Evolutionary conservation across 2,113 vertebrate species (phyloP).

Genomic region (Aramus guarauna): DNA sequence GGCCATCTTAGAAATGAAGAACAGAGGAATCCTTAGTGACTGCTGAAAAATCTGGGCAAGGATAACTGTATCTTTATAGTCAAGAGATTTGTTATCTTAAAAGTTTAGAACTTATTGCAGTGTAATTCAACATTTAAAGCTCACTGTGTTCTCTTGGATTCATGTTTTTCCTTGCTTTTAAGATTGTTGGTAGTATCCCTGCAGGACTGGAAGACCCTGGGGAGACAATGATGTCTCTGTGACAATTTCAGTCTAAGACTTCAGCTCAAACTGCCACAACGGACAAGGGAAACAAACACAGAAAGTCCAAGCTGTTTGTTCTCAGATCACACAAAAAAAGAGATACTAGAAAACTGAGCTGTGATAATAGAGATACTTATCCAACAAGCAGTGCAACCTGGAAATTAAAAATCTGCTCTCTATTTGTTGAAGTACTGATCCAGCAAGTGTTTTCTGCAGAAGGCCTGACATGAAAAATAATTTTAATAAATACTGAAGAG

Average conservation of each 20-base stretch:
- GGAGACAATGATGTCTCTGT: neutral
- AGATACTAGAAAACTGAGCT: neutral
- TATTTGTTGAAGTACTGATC: neutral
- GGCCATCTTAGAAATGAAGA: neutral
- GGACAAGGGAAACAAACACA: neutral
- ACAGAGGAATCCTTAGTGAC: neutral
- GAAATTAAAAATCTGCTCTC: neutral
- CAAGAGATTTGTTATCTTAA: neutral
- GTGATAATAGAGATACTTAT: neutral
- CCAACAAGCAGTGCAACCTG: neutral
- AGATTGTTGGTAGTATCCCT: neutral
- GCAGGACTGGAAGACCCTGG: neutral
- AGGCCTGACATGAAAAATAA: neutral
- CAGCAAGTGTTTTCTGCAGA: neutral
- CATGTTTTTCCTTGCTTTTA: neutral
- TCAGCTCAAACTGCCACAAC: neutral
- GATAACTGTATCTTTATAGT: neutral
- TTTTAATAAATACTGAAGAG: neutral
- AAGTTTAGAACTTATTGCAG: neutral
- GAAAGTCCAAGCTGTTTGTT: neutral
- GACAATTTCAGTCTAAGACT: neutral
- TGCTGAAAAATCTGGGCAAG: neutral
- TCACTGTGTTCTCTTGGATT: neutral
- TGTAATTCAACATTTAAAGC: neutral
- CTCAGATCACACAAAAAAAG: neutral